These are phyloP conservation scores for Tachuris rubrigastra DNA, from an alignment of 2,113 vertebrate species.

Conservation along the genomic window DNA sequence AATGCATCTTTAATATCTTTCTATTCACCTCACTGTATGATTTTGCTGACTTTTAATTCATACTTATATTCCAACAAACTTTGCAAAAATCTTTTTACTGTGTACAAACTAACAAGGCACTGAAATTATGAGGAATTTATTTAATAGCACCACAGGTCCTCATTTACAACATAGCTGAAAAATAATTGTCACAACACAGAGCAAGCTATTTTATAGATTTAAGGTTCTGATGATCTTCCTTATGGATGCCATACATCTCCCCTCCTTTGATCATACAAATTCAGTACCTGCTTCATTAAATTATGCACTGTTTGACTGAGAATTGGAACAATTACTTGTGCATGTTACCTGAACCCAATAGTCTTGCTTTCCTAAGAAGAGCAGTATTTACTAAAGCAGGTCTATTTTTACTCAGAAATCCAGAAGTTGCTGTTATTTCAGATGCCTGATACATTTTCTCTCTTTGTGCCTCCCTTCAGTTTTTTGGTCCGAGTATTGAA, in stretches of 20 bases:
- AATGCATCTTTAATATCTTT: background rate
- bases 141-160: background rate
- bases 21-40: background rate
- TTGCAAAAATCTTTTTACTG: background rate
- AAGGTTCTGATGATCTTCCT: background rate
- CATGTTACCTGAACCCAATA: rapidly evolving
- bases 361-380: rapidly evolving
- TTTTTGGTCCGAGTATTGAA: background rate
- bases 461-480: background rate
- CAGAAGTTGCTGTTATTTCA: background rate
- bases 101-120: background rate
- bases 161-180: background rate
- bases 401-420: background rate
- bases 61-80: background rate
- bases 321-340: background rate
- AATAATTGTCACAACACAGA: background rate
- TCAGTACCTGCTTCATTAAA: rapidly evolving
- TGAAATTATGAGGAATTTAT: background rate
- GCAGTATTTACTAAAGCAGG: background rate
- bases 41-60: background rate
- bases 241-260: background rate
- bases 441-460: background rate
- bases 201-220: background rate
- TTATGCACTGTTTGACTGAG: rapidly evolving
- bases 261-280: rapidly evolving